Percentiles rank a stretch among this genome's conserved stretches.
Evolutionary conservation across 2,888 invertebrate species (phyloP).

Genomic region (Unio delphinus): DNA sequence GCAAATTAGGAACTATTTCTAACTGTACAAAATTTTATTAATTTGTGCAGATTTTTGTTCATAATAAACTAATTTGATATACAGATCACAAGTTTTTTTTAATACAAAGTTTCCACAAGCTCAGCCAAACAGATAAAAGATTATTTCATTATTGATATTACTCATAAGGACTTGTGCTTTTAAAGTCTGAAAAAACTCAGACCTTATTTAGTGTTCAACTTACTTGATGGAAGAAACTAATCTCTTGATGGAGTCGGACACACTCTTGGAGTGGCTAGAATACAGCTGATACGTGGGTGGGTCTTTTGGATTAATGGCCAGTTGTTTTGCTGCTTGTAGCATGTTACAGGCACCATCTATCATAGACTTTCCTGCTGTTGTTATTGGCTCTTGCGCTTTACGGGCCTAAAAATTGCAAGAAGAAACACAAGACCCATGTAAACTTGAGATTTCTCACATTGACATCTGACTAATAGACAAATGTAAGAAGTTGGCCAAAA

Average conservation of each 20-base stretch:
- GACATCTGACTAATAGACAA: not conserved
- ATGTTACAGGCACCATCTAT: slow-evolving; percentile 91
- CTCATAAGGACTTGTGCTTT: too few species aligned
- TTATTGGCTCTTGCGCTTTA: slow-evolving; percentile 88
- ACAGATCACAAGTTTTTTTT: too few species aligned
- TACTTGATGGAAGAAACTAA: slow-evolving; percentile 91
- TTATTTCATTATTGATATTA: too few species aligned
- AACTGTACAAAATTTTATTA: too few species aligned
- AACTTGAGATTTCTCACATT: not conserved
- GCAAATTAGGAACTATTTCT: too few species aligned
- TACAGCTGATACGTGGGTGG: slow-evolving; percentile 94
- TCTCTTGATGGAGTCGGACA: slow-evolving; percentile 96
- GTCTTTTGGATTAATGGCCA: slow-evolving; percentile 91
- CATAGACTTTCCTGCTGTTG: slow-evolving; percentile 84
- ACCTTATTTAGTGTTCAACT: slow-evolving; percentile 7
- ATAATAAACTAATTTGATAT: too few species aligned
- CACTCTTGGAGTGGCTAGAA: slow-evolving; percentile 93
- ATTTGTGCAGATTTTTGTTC: too few species aligned
- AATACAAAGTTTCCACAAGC: too few species aligned
- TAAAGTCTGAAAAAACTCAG: too few species aligned
- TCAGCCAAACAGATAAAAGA: too few species aligned
- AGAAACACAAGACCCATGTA: not conserved
- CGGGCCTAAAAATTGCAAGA: slow-evolving; percentile 76
- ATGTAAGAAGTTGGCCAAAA: not conserved
- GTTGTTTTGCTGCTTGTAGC: slow-evolving; percentile 89